Evolutionary conservation across 2,888 invertebrate species (phyloP), one percentile per base, ranked within the genome.

Genomic region (Torymus aiolomorphi): DNA sequence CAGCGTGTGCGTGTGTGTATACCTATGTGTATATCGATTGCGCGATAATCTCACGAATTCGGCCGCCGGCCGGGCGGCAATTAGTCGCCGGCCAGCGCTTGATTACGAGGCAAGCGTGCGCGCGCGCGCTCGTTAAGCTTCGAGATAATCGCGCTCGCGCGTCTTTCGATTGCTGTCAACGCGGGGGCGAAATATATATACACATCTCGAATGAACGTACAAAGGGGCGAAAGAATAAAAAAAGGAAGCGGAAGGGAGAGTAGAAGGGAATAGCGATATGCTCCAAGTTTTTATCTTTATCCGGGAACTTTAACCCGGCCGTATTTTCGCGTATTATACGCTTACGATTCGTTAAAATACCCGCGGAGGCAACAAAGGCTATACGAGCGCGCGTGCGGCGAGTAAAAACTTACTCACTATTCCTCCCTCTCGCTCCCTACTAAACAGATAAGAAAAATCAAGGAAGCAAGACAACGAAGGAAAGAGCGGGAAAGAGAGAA

Each of bases 381-480:
- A 42, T 5, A 42, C 42, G 42, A 42, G 42, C 42, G 42, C 42
- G 42, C 42, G 42, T 42, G 42, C 42, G 42, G 5, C 4, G 31
- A 57, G 42, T 74, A 57, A 66, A 66, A 74, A 51, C 42, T 42
- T 42, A 8, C 42, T 42, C 42, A 1, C 42, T 42, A 5, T 13
- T 18, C 18, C 1, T 13, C 18, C 18, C 5, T 54, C n/a, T 20
- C 16, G 13, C 11, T 54, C 24, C 49, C 13, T 18, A 20, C 51
- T 20, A 14, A 20, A 54, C 18, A 70, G 70, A 76, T 76, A 70
- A 76, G 63, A 56, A 62, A 76, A 70, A 69, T 69, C 69, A 70
- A 63, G 70, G 42, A 42, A 42, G 8, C 42, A 42, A 42, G 42
- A 42, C 42, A 42, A 42, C 42, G 8, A 42, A 10, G 8, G 11